These are phyloP conservation scores for Athene noctua DNA, from an alignment of 2,113 vertebrate genomes.

Conservation along the genomic window DNA sequence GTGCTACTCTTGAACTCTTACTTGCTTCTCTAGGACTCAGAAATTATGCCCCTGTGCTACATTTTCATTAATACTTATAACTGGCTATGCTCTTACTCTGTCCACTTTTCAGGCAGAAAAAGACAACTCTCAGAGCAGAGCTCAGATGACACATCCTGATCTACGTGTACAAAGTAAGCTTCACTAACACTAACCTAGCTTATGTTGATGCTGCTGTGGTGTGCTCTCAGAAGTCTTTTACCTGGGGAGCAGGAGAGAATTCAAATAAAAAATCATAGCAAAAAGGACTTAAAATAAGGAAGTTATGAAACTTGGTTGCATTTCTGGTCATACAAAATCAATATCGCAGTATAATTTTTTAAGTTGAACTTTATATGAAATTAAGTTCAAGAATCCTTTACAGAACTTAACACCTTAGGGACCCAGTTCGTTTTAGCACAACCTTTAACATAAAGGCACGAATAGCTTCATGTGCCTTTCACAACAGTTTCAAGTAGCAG, in stretches of 20 bases:
- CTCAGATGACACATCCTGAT: neutral
- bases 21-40: neutral
- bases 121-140: neutral
- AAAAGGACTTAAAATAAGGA: neutral
- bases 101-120: neutral
- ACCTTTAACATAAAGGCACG: accelerated
- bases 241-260: neutral
- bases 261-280: neutral
- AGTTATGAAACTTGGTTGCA: neutral
- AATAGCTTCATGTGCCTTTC: neutral
- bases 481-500: neutral
- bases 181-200: neutral
- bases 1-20: neutral
- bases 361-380: neutral
- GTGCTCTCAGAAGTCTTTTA: neutral
- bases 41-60: neutral
- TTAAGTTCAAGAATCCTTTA: neutral
- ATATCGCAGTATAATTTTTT: too few relatives aligned
- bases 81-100: neutral
- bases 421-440: neutral
- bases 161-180: accelerated
- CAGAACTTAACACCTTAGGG: neutral
- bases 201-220: too few relatives aligned
- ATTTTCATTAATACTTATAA: neutral
- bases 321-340: neutral